Evolutionary conservation across 2,888 invertebrate species (phyloP).

Genomic region (Acanthoscelides obtectus): DNA sequence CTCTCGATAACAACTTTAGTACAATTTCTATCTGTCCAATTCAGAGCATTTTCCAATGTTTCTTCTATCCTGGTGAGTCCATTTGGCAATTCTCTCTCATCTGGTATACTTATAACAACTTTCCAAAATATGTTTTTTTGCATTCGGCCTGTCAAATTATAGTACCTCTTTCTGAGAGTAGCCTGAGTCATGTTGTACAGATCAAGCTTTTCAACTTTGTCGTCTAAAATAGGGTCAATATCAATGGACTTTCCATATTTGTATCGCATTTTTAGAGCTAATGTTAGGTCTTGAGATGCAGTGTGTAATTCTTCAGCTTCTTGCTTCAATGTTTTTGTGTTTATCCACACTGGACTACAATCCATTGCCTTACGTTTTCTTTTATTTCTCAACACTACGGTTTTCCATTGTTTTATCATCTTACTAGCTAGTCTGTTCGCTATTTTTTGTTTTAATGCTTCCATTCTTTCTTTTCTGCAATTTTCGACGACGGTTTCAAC

Average conservation of each 20-base stretch:
- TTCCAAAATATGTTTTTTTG: slow-evolving; percentile 56
- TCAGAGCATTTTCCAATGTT: slow-evolving; percentile 27
- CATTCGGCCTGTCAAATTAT: slow-evolving; percentile 26
- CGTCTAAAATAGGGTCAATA: slow-evolving; percentile 20
- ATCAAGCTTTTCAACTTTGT: slow-evolving; percentile 30
- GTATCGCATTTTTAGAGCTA: slow-evolving; percentile 51
- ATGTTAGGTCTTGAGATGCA: slow-evolving; percentile 45
- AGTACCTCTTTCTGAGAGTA: slow-evolving; percentile 30
- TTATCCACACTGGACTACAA: slow-evolving; percentile 54
- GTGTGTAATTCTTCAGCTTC: slow-evolving; percentile 48
- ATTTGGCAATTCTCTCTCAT: slow-evolving; percentile 32
- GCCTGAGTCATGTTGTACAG: slow-evolving; percentile 32
- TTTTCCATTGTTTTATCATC: slow-evolving; percentile 50
- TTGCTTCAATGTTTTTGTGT: slow-evolving; percentile 42
- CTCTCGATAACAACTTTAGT: slow-evolving; percentile 36
- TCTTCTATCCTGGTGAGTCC: slow-evolving; percentile 27
- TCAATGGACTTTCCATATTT: slow-evolving; percentile 43
- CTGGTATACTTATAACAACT: slow-evolving; percentile 56
- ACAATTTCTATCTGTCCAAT: slow-evolving; percentile 38
- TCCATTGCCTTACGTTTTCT: slow-evolving; percentile 52
- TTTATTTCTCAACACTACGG: slow-evolving; percentile 41
- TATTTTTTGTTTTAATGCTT: slow-evolving; percentile 41
- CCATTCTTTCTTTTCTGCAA: slow-evolving; percentile 39
- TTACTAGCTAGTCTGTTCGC: slow-evolving; percentile 40
- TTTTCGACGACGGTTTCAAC: slow-evolving; percentile 42